Base-by-base conservation (phyloP, 2,113 vertebrate genomes). In the Porphyrio hochstetteri region DNA sequence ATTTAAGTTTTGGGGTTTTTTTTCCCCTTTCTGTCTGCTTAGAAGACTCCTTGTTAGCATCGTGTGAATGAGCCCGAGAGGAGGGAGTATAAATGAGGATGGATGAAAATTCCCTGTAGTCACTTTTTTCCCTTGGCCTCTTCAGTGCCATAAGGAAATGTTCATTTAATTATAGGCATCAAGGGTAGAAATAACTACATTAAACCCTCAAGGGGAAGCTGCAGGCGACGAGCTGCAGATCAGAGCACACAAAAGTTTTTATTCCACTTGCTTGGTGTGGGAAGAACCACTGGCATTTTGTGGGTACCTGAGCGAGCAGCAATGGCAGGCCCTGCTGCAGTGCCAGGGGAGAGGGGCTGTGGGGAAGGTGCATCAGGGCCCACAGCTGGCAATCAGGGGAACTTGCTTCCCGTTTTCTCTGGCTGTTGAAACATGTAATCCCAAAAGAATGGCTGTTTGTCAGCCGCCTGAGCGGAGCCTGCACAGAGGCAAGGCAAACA, bases 121-220 rank as follows among this genome's bases (percentile, higher is more conserved):
- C 91, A 84, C 44, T 95, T 96, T 95, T 46, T 95, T 88, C 88
- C 88, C 93, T 95, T 84, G 69, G 94, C 90, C 7, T 74, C 80
- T 94, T 90, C 55, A 23, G 85, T 92, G 86, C 85, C 88, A 74
- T 95, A 95, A 96, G 95, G 92, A 97, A 97, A 92, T 74, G 76
- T 84, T 97, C 92, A 79, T 90, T 97, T 97, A 97, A 97, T 97
- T 96, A 96, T 84, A 95, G 80, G 85, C 89, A 87, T 92, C 80
- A 83, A 63, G 92, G 78, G 93, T 95, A 95, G 94, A 96, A 96
- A 95, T 92, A 95, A 97, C 79, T 92, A 86, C 94, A 80, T 96
- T 93, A 93, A 96, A 75, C 57, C 93, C 94, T 92, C 89, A 76
- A 94, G 92, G 92, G 95, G 95, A 97, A 94, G 86, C 90, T 96